Conservation (phyloP, 2,888 invertebrate species). For the Ligdia adustata region DNA sequence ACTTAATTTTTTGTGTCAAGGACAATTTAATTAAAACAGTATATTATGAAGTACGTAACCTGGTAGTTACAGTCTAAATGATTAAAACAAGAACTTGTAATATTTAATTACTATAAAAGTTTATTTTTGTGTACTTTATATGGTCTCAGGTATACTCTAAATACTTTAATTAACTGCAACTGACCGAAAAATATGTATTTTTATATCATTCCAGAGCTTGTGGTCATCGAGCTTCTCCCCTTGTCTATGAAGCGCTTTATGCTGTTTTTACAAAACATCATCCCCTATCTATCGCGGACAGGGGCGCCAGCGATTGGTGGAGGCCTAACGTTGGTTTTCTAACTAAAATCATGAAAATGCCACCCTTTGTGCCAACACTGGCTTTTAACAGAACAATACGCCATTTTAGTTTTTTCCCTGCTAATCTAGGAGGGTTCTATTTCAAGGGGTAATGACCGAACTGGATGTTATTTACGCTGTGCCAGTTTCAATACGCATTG, state of each 20-base stretch:
- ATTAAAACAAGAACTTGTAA: too few species aligned
- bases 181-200: too few species aligned
- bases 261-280: constrained; percentile 53
- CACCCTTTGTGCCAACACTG: constrained; percentile 71
- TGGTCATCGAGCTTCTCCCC: constrained; percentile 12
- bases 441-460: constrained; percentile 66
- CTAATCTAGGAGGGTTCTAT: constrained; percentile 70
- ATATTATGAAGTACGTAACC: too few species aligned
- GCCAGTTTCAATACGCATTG: constrained; percentile 34
- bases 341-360: constrained; percentile 68
- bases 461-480: constrained; percentile 46
- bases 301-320: constrained; percentile 64
- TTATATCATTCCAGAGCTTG: not conserved
- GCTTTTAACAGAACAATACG: constrained; percentile 70
- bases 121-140: too few species aligned
- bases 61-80: too few species aligned
- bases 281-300: constrained; percentile 72
- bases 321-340: constrained; percentile 56
- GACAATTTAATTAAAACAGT: too few species aligned
- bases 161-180: not conserved
- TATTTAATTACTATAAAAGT: too few species aligned
- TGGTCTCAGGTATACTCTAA: too few species aligned
- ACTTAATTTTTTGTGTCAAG: too few species aligned
- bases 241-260: constrained; percentile 69
- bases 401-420: constrained; percentile 69